Evolutionary conservation across 2,113 vertebrate genomes (phyloP).

Genomic region (Delphinus delphis): DNA sequence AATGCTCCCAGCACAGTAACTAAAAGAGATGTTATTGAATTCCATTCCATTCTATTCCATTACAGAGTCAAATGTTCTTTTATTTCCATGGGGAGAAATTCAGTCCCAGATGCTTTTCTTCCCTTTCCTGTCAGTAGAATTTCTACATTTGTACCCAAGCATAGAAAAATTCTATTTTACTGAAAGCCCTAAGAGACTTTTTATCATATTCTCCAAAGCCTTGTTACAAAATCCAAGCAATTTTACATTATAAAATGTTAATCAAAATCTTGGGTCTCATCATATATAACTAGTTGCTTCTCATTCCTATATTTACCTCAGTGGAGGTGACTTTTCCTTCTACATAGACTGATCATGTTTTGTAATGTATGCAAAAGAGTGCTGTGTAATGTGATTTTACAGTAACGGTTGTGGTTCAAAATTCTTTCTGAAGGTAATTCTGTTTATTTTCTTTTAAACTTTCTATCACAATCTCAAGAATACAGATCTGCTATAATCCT

Average conservation of each 20-base stretch:
- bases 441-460: not conserved
- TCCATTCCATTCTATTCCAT: not conserved
- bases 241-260: conserved; percentile 19
- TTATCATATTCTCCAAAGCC: conserved; percentile 32
- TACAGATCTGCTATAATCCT: not conserved
- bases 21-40: not conserved
- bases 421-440: not conserved
- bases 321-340: not conserved
- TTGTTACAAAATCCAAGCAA: conserved; percentile 15
- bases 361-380: not conserved
- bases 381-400: not conserved
- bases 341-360: not conserved
- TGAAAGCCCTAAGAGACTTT: not conserved
- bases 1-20: not conserved
- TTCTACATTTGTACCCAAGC: not conserved
- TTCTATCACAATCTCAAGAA: not conserved
- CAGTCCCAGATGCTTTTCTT: not conserved
- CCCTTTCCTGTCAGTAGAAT: not conserved
- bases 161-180: not conserved
- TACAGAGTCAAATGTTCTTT: conserved; percentile 11
- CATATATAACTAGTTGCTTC: not conserved
- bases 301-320: not conserved
- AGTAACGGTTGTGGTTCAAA: not conserved
- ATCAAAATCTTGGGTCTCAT: not conserved
- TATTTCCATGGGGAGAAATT: not conserved